phyloP scores from a whole-genome alignment of 2,113 vertebrate species.

The Panthera tigris region DNA sequence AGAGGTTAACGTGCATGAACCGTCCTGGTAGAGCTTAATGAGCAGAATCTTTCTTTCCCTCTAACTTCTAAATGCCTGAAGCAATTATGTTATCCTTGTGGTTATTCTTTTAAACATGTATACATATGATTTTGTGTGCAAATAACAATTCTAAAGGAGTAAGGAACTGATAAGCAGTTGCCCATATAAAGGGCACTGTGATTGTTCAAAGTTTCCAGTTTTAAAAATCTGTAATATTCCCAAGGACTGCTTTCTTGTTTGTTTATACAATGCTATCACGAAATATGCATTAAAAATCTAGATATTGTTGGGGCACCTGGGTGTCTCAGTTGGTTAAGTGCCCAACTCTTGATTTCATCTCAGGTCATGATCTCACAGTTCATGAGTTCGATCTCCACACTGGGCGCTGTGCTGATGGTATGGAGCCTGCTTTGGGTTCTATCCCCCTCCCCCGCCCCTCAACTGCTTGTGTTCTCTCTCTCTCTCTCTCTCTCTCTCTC shows the following conservation, averaged over 20 bases:
- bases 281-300: neutral
- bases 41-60: neutral
- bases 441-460: no score
- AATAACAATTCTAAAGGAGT: neutral
- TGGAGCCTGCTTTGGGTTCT: no score
- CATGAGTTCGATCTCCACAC: no score
- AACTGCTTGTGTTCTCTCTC: no score
- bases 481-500: no score
- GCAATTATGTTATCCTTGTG: neutral
- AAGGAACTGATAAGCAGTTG: neutral
- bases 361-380: no score
- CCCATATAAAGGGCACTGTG: neutral
- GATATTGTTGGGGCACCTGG: no score
- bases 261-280: neutral
- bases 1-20: neutral
- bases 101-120: neutral
- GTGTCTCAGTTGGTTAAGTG: no score
- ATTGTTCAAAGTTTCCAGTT: neutral
- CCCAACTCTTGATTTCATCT: no score
- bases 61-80: neutral
- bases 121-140: neutral
- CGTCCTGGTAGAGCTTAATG: neutral
- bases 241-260: neutral
- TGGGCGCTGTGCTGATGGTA: no score
- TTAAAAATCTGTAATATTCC: neutral